A percentile compares a stretch with the other conserved stretches of the same genome.
Conservation (phyloP, 2,888 invertebrate genomes). For the Ophion slaviceki region DNA sequence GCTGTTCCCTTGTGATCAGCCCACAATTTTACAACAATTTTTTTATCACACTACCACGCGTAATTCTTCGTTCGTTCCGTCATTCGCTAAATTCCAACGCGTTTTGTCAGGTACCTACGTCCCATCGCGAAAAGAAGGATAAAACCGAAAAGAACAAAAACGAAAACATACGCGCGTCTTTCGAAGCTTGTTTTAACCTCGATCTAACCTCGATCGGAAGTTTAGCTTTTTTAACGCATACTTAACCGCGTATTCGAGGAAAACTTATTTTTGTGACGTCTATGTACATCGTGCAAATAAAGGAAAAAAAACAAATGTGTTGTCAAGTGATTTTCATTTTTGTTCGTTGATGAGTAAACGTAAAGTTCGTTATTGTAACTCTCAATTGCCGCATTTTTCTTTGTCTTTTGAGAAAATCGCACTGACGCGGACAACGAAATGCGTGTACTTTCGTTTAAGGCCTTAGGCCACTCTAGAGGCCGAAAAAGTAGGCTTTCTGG, state of each 20-base stretch:
- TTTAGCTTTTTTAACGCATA: not conserved
- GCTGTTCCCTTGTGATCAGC: not conserved
- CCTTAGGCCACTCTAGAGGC: too few relatives aligned
- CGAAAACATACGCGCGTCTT: not conserved
- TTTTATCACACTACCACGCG: conserved; percentile 23
- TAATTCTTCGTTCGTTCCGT: conserved; percentile 17
- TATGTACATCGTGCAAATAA: conserved; percentile 52
- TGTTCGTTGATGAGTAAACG: conserved; percentile 44
- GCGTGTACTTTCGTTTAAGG: conserved; percentile 26
- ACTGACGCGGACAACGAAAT: conserved; percentile 33
- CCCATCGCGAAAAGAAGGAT: conserved; percentile 53
- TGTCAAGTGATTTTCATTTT: conserved; percentile 26
- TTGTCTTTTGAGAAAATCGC: not conserved
- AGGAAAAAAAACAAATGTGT: not conserved
- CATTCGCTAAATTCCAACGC: conserved; percentile 55
- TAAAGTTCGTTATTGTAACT: conserved; percentile 15
- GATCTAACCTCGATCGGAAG: conserved; percentile 2
- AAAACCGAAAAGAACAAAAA: not conserved
- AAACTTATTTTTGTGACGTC: conserved; percentile 21
- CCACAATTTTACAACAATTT: conserved; percentile 34
- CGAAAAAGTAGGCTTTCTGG: too few relatives aligned
- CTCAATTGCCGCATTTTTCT: not conserved
- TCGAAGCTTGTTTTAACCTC: conserved; percentile 5
- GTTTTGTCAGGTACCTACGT: conserved; percentile 64
- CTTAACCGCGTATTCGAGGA: conserved; percentile 7